Percentiles rank a stretch among this genome's conserved stretches.
phyloP scores from a whole-genome alignment of 1,140 invertebrate species.

The Neodiprion fabricii region DNA sequence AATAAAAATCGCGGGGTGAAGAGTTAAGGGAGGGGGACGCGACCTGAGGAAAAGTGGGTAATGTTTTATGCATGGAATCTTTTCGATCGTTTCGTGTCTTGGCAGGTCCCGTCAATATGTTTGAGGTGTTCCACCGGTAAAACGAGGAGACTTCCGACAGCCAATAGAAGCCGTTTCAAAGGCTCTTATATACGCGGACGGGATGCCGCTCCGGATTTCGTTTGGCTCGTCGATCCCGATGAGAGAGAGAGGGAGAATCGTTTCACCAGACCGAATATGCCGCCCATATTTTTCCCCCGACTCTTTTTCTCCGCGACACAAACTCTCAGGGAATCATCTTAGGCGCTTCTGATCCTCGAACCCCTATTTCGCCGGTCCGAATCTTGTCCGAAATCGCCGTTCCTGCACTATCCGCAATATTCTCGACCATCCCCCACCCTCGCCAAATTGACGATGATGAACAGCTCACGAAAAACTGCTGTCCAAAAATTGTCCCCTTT shows the following conservation, averaged over 20 bases:
- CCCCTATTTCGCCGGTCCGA: too few relatives aligned
- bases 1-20: not conserved
- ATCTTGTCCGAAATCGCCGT: too few relatives aligned
- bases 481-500: too few relatives aligned
- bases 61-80: constrained; percentile 7
- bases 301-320: not conserved
- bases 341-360: not conserved
- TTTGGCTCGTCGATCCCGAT: not conserved
- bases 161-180: not conserved
- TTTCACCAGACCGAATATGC: not conserved
- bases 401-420: too few relatives aligned
- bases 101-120: constrained; percentile 6
- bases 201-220: too few relatives aligned
- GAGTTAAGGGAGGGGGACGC: not conserved
- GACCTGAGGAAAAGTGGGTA: not conserved
- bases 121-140: constrained; percentile 2
- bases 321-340: too few relatives aligned
- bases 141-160: constrained; percentile 4
- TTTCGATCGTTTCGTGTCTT: constrained; percentile 4
- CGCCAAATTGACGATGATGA: too few relatives aligned
- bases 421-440: too few relatives aligned
- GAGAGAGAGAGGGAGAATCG: not conserved
- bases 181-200: too few relatives aligned
- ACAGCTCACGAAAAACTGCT: too few relatives aligned
- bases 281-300: not conserved